phyloP scores from a whole-genome alignment of 2,113 vertebrate species.

The Chiloscyllium plagiosum region DNA sequence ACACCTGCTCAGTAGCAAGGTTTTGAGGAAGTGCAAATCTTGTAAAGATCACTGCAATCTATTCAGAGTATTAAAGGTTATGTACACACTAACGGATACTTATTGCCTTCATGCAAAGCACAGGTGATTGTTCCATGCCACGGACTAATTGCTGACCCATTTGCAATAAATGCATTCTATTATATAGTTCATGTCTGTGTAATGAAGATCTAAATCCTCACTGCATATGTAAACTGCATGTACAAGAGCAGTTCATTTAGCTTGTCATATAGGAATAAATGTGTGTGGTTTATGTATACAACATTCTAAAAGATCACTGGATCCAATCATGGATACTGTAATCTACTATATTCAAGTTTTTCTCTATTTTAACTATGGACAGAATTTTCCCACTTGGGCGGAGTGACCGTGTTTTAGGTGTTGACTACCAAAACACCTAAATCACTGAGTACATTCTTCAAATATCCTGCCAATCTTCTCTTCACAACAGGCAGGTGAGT shows the following conservation, averaged over 20 bases:
- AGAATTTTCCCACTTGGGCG: too few species aligned
- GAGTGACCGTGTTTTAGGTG: too few species aligned
- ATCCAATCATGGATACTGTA: not conserved
- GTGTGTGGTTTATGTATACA: not conserved
- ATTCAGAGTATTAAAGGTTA: not conserved
- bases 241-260: not conserved
- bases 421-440: too few species aligned
- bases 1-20: not conserved
- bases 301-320: not conserved
- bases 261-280: not conserved
- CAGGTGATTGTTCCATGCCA: not conserved
- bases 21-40: not conserved
- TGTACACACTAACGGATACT: not conserved
- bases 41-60: not conserved
- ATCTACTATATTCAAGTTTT: too few species aligned
- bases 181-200: not conserved
- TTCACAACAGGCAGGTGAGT: too few species aligned
- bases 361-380: too few species aligned
- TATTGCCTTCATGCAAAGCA: not conserved
- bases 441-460: too few species aligned
- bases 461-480: too few species aligned
- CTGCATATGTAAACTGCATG: not conserved
- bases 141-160: not conserved
- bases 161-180: not conserved
- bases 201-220: not conserved